Evolutionary conservation across 2,797 vertebrate species (phyloP).

Genomic region (Moxostoma hubbsi): DNA sequence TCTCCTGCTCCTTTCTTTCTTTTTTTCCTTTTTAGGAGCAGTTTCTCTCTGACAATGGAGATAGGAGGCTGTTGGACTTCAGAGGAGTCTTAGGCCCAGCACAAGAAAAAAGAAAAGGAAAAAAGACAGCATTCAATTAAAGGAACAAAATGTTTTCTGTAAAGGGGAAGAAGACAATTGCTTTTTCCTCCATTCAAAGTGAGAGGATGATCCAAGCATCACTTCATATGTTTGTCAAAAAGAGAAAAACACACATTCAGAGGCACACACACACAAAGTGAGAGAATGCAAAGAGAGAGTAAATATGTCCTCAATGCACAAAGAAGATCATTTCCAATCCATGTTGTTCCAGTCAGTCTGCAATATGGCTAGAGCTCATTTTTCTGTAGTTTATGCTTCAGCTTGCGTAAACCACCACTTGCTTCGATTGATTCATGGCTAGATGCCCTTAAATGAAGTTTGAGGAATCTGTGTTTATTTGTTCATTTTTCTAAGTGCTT

Average conservation of each 20-base stretch:
- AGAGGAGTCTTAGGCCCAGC: constrained; percentile 77
- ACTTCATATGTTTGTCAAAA: constrained; percentile 60
- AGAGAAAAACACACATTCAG: constrained; percentile 49
- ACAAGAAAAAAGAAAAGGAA: constrained; percentile 52
- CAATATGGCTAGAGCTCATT: neutral
- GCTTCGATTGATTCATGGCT: neutral
- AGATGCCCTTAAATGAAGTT: neutral
- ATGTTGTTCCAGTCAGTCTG: constrained; percentile 14
- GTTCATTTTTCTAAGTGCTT: constrained; percentile 47
- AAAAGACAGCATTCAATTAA: constrained; percentile 66
- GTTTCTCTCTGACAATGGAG: constrained; percentile 79
- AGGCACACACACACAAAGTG: constrained; percentile 32
- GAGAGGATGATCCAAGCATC: constrained; percentile 51
- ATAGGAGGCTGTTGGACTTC: constrained; percentile 84
- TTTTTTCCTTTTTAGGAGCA: constrained; percentile 68
- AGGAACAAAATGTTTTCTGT: constrained; percentile 70
- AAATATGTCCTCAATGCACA: constrained; percentile 43
- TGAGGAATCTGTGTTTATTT: constrained; percentile 25
- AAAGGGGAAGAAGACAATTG: constrained; percentile 69
- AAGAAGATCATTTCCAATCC: neutral
- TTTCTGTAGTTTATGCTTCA: too few relatives aligned
- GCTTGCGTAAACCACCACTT: too few relatives aligned
- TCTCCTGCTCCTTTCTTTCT: constrained; percentile 69
- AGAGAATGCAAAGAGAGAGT: constrained; percentile 35
- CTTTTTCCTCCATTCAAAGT: constrained; percentile 64